phyloP scores from a whole-genome alignment of 2,888 invertebrate species.

The Corbicula japonica region DNA sequence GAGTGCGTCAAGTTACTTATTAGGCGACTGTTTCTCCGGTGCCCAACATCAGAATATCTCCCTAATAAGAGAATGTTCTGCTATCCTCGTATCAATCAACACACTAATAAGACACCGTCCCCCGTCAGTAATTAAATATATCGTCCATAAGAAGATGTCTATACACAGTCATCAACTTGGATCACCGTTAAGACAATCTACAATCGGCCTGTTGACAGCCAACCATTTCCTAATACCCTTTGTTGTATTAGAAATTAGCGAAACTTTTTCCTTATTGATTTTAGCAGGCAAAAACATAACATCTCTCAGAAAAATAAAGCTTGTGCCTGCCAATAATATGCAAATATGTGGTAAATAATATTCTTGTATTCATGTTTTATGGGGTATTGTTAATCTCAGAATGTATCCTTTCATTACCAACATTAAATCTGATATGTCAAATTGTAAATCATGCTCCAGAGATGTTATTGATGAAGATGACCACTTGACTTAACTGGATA shows the following conservation, averaged over 20 bases:
- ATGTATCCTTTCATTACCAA: neutral
- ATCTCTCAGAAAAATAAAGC: constrained; percentile 22
- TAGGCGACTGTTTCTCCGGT: too few species aligned
- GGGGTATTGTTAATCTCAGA: neutral
- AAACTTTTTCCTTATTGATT: constrained; percentile 33
- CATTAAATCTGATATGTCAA: neutral
- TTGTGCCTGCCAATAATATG: constrained; percentile 32
- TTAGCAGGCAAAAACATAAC: neutral
- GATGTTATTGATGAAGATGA: too few species aligned
- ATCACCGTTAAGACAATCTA: constrained; percentile 27
- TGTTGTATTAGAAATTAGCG: constrained; percentile 17
- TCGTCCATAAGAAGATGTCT: constrained; percentile 11
- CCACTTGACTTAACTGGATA: too few species aligned
- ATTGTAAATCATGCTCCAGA: neutral
- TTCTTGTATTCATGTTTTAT: constrained; percentile 11
- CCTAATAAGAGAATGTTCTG: too few species aligned
- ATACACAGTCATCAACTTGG: constrained; percentile 25
- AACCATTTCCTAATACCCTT: constrained; percentile 14
- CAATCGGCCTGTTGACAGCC: constrained; percentile 23
- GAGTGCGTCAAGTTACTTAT: too few species aligned
- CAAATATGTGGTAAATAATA: constrained; percentile 36
- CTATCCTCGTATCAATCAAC: constrained; percentile 26
- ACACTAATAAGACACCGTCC: constrained; percentile 25
- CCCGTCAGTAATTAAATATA: constrained; percentile 37
- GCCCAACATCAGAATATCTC: too few species aligned